Base-by-base conservation (phyloP, 2,888 invertebrate species). In the Dorcus hopei region DNA sequence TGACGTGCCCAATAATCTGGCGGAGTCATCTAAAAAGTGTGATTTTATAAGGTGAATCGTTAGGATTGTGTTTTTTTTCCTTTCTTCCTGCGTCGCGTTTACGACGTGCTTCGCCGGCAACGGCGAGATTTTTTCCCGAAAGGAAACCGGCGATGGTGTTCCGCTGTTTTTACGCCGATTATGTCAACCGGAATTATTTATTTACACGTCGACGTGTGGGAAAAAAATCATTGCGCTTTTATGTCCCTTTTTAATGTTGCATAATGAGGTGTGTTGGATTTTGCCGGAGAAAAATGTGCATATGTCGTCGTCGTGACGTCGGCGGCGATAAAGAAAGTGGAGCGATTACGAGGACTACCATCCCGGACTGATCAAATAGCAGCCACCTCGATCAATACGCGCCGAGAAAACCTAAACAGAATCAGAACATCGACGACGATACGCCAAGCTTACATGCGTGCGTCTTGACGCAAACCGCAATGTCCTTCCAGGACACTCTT, bases 331-430 rank as follows among this genome's bases (percentile, higher is more conserved):
- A 16, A 11, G 11, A 16, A 16, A 42, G 42, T 11, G 7, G 42
- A 42, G 16, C 14, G 42, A 42, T 16, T 14, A 42, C 42, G 42
- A 42, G 6, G 42, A 14, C 42, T 7, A 42, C 61, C 58, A 49
- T 54, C 57, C 62, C 62, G 62, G 58, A 61, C 61, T 62, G 59
- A 62, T 62, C 62, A 62, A 62, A 62, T 59, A 62, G 49, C 62
- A 57, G 57, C 59, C 48, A 58, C 59, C 59, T 59, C 59, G 62
- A 62, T 62, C 62, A 62, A 62, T 62, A 62, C 59, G 51, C 59
- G 54, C 54, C 54, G 62, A 62, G 62, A 62, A 62, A 62, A 62
- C 59, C 59, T 60, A 60, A 52, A 59, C 58, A 54, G 54, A 54
- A 58, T 53, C 48, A 53, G 52, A 56, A 56, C 58, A 61, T 56